Evolutionary conservation across 2,113 vertebrate species (phyloP).

Genomic region (Beaufortia kweichowensis): DNA sequence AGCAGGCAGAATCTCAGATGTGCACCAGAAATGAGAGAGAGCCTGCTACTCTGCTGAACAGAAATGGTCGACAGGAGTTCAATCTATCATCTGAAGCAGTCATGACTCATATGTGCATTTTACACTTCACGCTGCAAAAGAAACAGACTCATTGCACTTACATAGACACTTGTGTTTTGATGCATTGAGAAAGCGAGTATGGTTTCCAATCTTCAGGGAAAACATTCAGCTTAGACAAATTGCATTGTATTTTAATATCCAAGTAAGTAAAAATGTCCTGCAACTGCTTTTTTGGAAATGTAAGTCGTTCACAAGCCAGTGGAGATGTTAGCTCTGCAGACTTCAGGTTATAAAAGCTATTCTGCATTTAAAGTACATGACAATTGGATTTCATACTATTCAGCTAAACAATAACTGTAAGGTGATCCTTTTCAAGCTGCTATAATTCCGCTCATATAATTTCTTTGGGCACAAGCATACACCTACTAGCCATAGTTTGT

Average conservation of each 20-base stretch:
- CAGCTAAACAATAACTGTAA: constrained; percentile 45
- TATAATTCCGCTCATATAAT: constrained; percentile 30
- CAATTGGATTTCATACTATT: constrained; percentile 43
- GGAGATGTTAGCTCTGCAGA: constrained; percentile 21
- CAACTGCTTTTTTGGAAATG: neutral
- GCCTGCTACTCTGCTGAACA: constrained; percentile 14
- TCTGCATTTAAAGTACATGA: constrained; percentile 12
- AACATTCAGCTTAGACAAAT: neutral
- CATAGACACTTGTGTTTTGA: neutral
- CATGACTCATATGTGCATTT: constrained; percentile 8
- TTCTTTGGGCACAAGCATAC: constrained; percentile 27
- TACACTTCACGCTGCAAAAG: constrained; percentile 2
- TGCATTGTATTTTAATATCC: neutral
- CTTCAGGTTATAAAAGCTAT: constrained; percentile 41
- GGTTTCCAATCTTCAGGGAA: neutral
- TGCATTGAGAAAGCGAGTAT: neutral
- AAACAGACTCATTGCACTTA: neutral
- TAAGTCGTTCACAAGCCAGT: constrained; percentile 6
- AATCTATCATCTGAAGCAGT: neutral
- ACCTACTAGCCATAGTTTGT: constrained; percentile 47
- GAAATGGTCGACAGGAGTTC: constrained; percentile 13
- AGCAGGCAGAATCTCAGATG: constrained; percentile 9
- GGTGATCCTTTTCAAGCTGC: constrained; percentile 44
- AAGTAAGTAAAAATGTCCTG: neutral
- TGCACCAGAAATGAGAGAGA: constrained; percentile 3